Base-by-base conservation (phyloP, 2,797 vertebrate species). In the Sebastes cheni region DNA sequence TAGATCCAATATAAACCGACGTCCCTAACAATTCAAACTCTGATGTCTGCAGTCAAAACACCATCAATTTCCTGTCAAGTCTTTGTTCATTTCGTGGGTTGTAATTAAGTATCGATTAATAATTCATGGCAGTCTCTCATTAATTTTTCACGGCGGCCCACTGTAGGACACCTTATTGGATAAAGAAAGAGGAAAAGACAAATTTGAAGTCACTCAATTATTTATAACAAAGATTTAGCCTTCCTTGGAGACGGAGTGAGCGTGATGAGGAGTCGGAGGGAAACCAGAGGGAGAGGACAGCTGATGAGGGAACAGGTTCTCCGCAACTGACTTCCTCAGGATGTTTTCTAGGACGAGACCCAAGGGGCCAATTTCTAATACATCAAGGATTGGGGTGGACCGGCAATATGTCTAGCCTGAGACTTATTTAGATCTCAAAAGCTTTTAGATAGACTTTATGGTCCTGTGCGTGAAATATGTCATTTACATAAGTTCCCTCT, bases 31-130 rank as follows among this genome's bases (percentile, higher is more conserved):
- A 92, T 94, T 91, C 87, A 91, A 82, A 85, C 82, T 79, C 30
- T 78, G 87, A 86, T 82, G 76, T 91, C 84, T 69, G 82, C 89
- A 90, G 91, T 92, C 90, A 95, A 95, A 95, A 95, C 91, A 91
- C 73, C 91, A 95, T 95, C 93, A 88, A 93, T 95, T 93, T 91
- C 84, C 86, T 92, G 92, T 92, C 89, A 85, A 77, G 75, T 83
- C 85, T 84, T 82, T 75, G 68, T 85, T 91, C 90, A 14, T 87
- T 85, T 82, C 46, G n/a, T 84, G 66, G 70, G 59, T 83, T 86
- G 91, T 93, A 95, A 96, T 96, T 96, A 95, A 95, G 89, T 87
- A 91, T 76, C 7, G 76, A 92, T 96, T 93, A 92, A 96, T 95
- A 95, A 95, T 95, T 93, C 86, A 96, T 89, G 78, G 25, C 22